A percentile compares a stretch with the other conserved stretches of the same genome.
Conservation (phyloP, 2,113 vertebrate species). For the Anarrhichthys ocellatus region DNA sequence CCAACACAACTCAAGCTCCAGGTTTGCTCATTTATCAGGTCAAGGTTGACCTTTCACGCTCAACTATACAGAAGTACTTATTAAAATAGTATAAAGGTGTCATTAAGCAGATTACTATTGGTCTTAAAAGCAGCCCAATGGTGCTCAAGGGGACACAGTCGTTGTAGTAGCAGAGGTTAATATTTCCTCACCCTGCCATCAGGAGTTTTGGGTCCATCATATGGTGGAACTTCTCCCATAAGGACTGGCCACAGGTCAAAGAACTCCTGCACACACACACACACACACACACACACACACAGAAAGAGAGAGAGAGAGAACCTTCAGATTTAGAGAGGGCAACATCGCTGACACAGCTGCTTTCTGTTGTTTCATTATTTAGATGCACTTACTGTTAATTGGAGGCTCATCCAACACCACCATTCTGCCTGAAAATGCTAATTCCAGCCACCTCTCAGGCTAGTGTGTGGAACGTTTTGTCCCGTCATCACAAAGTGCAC, state of each 20-base stretch:
- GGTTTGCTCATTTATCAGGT: too few species aligned
- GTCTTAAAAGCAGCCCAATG: too few species aligned
- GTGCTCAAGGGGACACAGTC: too few species aligned
- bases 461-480: neutral
- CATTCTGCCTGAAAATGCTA: neutral
- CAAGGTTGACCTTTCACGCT: too few species aligned
- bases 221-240: constrained; percentile 86
- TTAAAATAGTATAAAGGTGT: too few species aligned
- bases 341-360: neutral
- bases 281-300: constrained; percentile 9
- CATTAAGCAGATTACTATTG: too few species aligned
- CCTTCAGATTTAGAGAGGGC: neutral
- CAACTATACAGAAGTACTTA: too few species aligned
- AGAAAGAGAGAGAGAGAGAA: neutral
- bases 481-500: neutral
- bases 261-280: constrained; percentile 80
- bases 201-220: constrained; percentile 86
- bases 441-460: neutral
- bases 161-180: too few species aligned
- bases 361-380: constrained; percentile 12
- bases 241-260: constrained; percentile 86
- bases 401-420: neutral
- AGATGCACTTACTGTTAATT: neutral
- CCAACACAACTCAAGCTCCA: neutral
- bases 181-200: constrained; percentile 83